phyloP scores from a whole-genome alignment of 2,797 vertebrate genomes.

The Oryzias sinensis region DNA sequence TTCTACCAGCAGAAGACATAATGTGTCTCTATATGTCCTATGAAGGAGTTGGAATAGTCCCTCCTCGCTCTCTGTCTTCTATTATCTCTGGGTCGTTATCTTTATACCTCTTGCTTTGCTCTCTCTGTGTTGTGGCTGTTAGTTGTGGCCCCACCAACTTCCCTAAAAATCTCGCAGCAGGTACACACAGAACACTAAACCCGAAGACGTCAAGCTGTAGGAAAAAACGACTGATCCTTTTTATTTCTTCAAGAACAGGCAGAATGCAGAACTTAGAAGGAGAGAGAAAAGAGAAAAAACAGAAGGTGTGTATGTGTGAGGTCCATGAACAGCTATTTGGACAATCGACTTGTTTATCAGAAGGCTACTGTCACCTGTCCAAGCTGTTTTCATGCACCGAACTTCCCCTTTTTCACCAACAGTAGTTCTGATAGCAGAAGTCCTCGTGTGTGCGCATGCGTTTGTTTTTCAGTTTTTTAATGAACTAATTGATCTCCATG shows the following conservation, averaged over 20 bases:
- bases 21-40: not conserved
- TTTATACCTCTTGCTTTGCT: slow-evolving; percentile 23
- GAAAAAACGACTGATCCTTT: slow-evolving; percentile 1
- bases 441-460: slow-evolving; percentile 17
- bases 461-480: slow-evolving; percentile 15
- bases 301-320: slow-evolving; percentile 14
- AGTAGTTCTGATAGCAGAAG: slow-evolving; percentile 56
- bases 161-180: slow-evolving; percentile 51
- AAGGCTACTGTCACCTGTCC: slow-evolving; percentile 42
- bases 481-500: not conserved
- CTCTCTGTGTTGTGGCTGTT: slow-evolving; percentile 52
- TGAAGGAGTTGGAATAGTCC: slow-evolving; percentile 7
- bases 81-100: slow-evolving; percentile 48
- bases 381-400: slow-evolving; percentile 32
- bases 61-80: slow-evolving; percentile 23
- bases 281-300: not conserved
- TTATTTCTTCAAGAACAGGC: slow-evolving; percentile 10
- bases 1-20: slow-evolving; percentile 6
- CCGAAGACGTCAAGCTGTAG: slow-evolving; percentile 4
- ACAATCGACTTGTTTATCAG: slow-evolving; percentile 56
- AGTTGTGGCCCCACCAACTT: slow-evolving; percentile 52
- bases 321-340: slow-evolving; percentile 32
- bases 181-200: slow-evolving; percentile 26
- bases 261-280: slow-evolving; percentile 27
- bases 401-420: slow-evolving; percentile 74